Base-by-base conservation (phyloP, 2,113 vertebrate species). In the Myrmecobius fasciatus region DNA sequence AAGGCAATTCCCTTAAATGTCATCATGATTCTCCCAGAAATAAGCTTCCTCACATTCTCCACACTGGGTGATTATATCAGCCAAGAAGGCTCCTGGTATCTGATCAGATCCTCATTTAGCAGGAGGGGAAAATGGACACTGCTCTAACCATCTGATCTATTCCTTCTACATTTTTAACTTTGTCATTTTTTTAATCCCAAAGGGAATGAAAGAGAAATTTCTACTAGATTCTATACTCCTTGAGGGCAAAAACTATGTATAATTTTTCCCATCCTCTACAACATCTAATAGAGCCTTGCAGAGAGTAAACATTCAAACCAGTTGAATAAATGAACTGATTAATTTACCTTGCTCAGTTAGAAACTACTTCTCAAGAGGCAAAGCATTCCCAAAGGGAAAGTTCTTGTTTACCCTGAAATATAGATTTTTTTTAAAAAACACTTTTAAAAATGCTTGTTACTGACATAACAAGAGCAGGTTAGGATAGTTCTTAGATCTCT, bases 381-480 rank as follows among this genome's bases (percentile, higher is more conserved):
- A 43, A 83, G 5, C 4, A 31, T 20, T 94, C 94, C 26, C 92
- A 93, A 90, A 90, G 49, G 56, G 28, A 91, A 93, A 75, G 11
- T 25, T 92, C 95, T 93, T 94, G 25, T 94, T 92, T 96, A 94
- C 53, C 89, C 94, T 91, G 25, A 92, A 96, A 93, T 75, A 88
- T 20, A 93, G 25, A 94, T 56, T 95, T 96, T 48, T 89, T 43
- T 93, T 5, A 49, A 49, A 25, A 96, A 96, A 49, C 25, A 93
- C n/a, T 47, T 56, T 94, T 89, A 53, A 48, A 53, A 90, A 95
- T 92, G 48, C 56, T 43, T 48, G 8, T 94, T 96, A 93, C 7
- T 53, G 3, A 2, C 95, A 96, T 92, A 93, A 17, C 75, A n/a
- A n/a, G n/a, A n/a, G n/a, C n/a, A 49, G 56, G 43, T 91, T 94